A percentile compares a stretch with the other conserved stretches of the same genome.
These are phyloP conservation scores for Parapristionchus giblindavisi DNA, from an alignment of 2,888 invertebrate genomes.

Conservation along the genomic window DNA sequence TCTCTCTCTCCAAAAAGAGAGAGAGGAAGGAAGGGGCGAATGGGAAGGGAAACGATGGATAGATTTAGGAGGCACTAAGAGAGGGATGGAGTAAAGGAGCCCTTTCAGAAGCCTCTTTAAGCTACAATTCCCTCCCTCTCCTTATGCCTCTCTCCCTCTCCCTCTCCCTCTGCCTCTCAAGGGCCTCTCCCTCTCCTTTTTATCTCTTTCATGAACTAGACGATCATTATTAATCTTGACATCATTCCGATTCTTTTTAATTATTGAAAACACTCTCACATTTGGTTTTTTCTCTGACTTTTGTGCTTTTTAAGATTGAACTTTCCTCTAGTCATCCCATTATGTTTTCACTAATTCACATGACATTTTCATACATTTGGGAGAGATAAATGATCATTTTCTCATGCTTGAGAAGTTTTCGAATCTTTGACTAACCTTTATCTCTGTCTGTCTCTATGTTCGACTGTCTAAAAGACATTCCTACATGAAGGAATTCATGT, in stretches of 20 bases:
- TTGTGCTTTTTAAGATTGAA: neutral
- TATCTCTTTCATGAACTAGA: constrained; percentile 1
- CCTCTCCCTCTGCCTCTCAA: neutral
- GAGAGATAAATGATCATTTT: too few species aligned
- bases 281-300: neutral
- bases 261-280: neutral
- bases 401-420: too few species aligned
- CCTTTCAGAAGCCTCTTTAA: neutral
- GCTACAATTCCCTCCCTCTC: neutral
- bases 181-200: neutral
- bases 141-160: neutral
- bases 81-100: constrained; percentile 29
- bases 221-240: too few species aligned
- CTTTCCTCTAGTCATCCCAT: neutral
- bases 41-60: neutral
- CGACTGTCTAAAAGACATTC: too few species aligned
- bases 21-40: neutral
- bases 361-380: too few species aligned
- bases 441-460: too few species aligned
- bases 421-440: too few species aligned
- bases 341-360: too few species aligned
- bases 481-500: too few species aligned
- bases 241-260: too few species aligned
- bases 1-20: neutral
- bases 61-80: neutral